phyloP scores from a whole-genome alignment of 1,140 invertebrate species.

The Lepidotrigona ventralis region DNA sequence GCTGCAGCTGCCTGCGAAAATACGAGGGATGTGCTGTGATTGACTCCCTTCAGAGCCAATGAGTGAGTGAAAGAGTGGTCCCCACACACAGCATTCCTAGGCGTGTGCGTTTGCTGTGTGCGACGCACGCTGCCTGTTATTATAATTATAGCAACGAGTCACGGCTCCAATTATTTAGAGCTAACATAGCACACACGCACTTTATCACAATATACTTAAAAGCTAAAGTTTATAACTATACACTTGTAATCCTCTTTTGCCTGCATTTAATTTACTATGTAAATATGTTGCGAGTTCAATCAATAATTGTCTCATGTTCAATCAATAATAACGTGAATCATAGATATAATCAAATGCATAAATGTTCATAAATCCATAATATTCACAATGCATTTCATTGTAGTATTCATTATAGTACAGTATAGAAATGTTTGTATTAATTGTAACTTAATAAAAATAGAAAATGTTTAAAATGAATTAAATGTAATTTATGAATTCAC shows the following conservation, averaged over 20 bases:
- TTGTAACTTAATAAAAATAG: slow-evolving; percentile 4
- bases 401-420: not conserved
- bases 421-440: not conserved
- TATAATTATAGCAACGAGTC: slow-evolving; percentile 78
- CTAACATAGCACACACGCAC: slow-evolving; percentile 73
- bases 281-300: slow-evolving; percentile 41
- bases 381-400: slow-evolving; percentile 25
- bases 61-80: slow-evolving; percentile 74
- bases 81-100: slow-evolving; percentile 76
- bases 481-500: not conserved
- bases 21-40: slow-evolving; percentile 76
- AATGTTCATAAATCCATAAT: not conserved
- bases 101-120: slow-evolving; percentile 76
- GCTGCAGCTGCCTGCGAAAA: slow-evolving; percentile 75
- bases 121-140: slow-evolving; percentile 77
- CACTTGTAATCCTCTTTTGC: slow-evolving; percentile 58
- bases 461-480: not conserved
- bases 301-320: slow-evolving; percentile 3
- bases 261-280: slow-evolving; percentile 50
- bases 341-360: slow-evolving; percentile 30
- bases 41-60: slow-evolving; percentile 77
- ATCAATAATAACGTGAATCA: not conserved
- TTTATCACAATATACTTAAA: slow-evolving; percentile 68
- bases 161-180: slow-evolving; percentile 74
- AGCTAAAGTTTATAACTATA: slow-evolving; percentile 56